Evolutionary conservation across 1,140 invertebrate species (phyloP).

Genomic region (Drosophila parvula): DNA sequence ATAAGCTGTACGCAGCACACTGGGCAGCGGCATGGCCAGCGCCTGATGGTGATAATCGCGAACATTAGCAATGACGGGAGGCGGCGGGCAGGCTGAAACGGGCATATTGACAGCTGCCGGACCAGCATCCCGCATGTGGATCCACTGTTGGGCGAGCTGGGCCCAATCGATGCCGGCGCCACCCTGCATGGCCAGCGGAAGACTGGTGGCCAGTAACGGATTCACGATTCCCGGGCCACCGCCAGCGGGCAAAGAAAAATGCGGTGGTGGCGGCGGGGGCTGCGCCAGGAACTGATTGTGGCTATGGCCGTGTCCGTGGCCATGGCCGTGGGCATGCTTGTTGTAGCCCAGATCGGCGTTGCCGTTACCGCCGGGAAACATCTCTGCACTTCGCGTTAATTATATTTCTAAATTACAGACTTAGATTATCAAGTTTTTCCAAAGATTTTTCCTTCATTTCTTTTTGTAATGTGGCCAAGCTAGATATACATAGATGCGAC

Average conservation of each 20-base stretch:
- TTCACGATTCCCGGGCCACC: conserved; percentile 83
- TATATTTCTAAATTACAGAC: neutral
- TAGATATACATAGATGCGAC: neutral
- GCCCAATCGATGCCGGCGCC: conserved; percentile 94
- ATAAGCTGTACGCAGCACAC: conserved; percentile 4
- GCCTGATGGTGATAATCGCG: conserved; percentile 49
- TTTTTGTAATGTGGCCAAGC: neutral
- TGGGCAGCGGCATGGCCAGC: conserved; percentile 14
- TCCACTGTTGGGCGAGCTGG: conserved; percentile 98
- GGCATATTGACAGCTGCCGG: conserved; percentile 57
- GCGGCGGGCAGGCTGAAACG: conserved; percentile 56
- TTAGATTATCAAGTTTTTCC: conserved; percentile 30
- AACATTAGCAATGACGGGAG: conserved; percentile 63
- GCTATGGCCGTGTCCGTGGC: conserved; percentile 73
- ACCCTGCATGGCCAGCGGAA: conserved; percentile 67
- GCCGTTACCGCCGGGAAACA: conserved; percentile 71
- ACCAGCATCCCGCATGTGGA: conserved; percentile 94
- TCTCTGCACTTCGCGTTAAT: conserved; percentile 8
- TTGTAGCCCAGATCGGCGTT: conserved; percentile 83
- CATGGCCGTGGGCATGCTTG: conserved; percentile 41
- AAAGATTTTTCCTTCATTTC: conserved; percentile 41
- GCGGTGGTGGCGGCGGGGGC: conserved; percentile 36
- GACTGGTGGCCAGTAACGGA: conserved; percentile 84
- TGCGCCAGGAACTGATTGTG: conserved; percentile 84
- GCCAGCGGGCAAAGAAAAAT: conserved; percentile 17